Base-by-base conservation (phyloP, 2,888 invertebrate species). In the Drosophila prolongata region DNA sequence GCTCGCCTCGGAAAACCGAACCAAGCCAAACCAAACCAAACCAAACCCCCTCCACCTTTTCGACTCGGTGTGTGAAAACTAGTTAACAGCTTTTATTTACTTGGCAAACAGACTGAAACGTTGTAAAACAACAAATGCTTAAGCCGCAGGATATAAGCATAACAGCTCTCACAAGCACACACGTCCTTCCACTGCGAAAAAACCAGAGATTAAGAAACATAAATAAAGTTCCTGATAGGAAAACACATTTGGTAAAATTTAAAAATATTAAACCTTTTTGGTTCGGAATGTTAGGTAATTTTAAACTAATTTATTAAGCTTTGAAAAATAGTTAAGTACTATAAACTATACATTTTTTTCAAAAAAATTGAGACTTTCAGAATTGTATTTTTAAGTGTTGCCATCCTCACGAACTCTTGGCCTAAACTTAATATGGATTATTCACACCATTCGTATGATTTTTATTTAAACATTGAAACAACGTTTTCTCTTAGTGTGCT, bases 61-160 rank as follows among this genome's bases (percentile, higher is more conserved):
- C 52, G 38, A 49, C 65, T 58, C 44, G 58, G 71, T 54, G 59
- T 68, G 64, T 52, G 56, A 67, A 78, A 81, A 78, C 80, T 81
- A 83, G 83, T 86, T 81, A 86, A 82, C 79, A 78, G 80, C 78
- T 77, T 81, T 80, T 80, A 78, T 86, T 83, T 85, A 78, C 80
- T 80, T 77, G 79, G 75, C 73, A 85, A 78, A 78, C 76, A 79
- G 60, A 68, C 61, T 72, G 67, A 69, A 76, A 74, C 67, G 71
- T 68, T 79, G 76, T 62, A 54, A 57, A 76, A 72, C 72, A 72
- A 76, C 68, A 79, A 78, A 76, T 76, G 77, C 72, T 76, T 69
- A 72, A 73, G 72, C 72, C 72, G 73, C 74, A 72, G 72, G 72
- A 73, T 64, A 78, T 73, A 73, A 72, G 76, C 65, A 64, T 59